phyloP scores from a whole-genome alignment of 2,888 invertebrate genomes.

The Aplocera efformata region DNA sequence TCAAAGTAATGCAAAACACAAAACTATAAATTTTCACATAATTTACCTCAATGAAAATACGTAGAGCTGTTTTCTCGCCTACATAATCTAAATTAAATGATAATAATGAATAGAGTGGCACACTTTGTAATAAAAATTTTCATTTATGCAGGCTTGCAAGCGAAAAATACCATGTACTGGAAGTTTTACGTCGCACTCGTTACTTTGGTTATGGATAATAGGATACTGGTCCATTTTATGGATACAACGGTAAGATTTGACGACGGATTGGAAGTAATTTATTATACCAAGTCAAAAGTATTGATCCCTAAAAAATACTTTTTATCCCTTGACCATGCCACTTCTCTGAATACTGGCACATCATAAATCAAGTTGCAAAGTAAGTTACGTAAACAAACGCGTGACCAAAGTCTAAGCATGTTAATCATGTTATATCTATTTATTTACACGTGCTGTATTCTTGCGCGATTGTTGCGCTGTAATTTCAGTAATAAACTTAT shows the following conservation, averaged over 20 bases:
- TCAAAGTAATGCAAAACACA: constrained; percentile 21
- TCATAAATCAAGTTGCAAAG: constrained; percentile 1
- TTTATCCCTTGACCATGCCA: no score
- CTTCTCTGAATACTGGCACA: no score
- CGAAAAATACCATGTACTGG: constrained; percentile 47
- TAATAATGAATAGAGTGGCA: constrained; percentile 38
- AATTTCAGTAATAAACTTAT: neutral
- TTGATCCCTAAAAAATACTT: no score
- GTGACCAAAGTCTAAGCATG: neutral
- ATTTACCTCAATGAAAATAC: no score
- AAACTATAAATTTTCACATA: constrained; percentile 12
- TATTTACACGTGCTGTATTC: constrained; percentile 6
- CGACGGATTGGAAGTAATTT: neutral
- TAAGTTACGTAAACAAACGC: neutral
- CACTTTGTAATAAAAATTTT: constrained; percentile 44
- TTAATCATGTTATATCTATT: neutral
- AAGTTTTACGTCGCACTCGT: constrained; percentile 44
- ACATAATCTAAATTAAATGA: constrained; percentile 20
- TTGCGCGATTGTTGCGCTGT: neutral
- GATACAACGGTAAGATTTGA: constrained; percentile 45
- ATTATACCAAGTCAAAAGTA: no score
- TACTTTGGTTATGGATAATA: constrained; percentile 37
- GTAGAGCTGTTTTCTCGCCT: constrained; percentile 18
- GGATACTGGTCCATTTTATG: constrained; percentile 39
- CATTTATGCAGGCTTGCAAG: constrained; percentile 38